Evolutionary conservation across 2,888 invertebrate species (phyloP), one percentile per base, ranked within the genome.

Genomic region (Noctua pronuba): DNA sequence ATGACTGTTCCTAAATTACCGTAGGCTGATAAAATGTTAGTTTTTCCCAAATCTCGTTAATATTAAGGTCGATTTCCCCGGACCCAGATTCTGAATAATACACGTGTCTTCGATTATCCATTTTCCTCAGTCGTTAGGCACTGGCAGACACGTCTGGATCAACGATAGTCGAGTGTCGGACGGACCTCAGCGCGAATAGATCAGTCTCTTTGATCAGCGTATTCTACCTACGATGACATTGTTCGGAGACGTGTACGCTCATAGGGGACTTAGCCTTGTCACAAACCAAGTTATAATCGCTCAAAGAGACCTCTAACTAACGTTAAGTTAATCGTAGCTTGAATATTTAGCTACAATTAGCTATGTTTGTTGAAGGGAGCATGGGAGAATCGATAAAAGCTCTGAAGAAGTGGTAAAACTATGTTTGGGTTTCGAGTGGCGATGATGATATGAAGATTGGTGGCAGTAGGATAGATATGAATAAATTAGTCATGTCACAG

Each of bases 161-260:
- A 21, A 85, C 69, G 73, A 73, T 81, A 58, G 69, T 44, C 58
- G 18, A 41, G 77, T 44, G 65, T 41, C 7, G 7, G 64, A 49
- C 7, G 7, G 64, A 44, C 46, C 62, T 62, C 38, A 73, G 65
- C 62, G 85, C 73, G 71, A 64, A 38, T 38, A 73, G 52, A 74
- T 68, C 55, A 60, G 75, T 65, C 82, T 64, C 82, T 83, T 83
- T 83, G 82, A 83, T 83, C 73, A 85, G 31, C 41, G 55, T 46
- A 82, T 82, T 85, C 82, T 72, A 58, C 38, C 62, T 70, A 41
- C 71, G 18, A 73, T 46, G 62, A 68, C 73, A 73, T 21, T 38
- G 49, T 35, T 69, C 68, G 38, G 1, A 71, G 67, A 68, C 52
- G 46, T 68, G 35, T 64, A 21, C 41, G 28, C 46, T 67, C 69